These are phyloP conservation scores for Gasterosteus aculeatus DNA, from an alignment of 2,113 vertebrate genomes.

Conservation along the genomic window DNA sequence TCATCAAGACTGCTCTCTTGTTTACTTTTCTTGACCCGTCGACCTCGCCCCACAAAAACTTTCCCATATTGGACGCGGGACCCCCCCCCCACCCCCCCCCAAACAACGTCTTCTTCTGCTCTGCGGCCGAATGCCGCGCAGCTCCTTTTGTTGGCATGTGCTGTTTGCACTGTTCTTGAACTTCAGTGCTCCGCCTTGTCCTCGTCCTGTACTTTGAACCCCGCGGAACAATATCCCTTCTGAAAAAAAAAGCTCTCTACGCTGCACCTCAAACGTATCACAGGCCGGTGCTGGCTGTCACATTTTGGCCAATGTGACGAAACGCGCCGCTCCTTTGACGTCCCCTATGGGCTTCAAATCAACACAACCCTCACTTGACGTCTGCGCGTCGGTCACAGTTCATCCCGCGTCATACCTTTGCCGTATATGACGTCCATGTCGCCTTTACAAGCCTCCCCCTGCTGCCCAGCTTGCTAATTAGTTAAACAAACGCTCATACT, in stretches of 20 bases:
- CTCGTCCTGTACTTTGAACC: slow-evolving; percentile 86
- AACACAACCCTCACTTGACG: neutral
- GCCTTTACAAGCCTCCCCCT: slow-evolving; percentile 84
- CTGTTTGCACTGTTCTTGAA: slow-evolving; percentile 99
- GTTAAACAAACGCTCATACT: slow-evolving; percentile 96
- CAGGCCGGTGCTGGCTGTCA: neutral
- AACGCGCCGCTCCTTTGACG: neutral
- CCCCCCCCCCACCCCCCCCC: neutral
- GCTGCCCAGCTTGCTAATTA: slow-evolving; percentile 96
- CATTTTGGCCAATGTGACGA: neutral
- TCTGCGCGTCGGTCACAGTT: slow-evolving; percentile 7
- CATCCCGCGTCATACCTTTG: slow-evolving; percentile 37
- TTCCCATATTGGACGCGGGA: slow-evolving; percentile 93
- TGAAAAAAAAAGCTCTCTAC: slow-evolving; percentile 31
- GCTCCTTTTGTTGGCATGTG: slow-evolving; percentile 82
- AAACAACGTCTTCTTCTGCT: slow-evolving; percentile 54
- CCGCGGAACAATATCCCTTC: slow-evolving; percentile 67
- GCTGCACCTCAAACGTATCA: neutral
- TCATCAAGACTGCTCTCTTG: slow-evolving; percentile 93
- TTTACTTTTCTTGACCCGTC: slow-evolving; percentile 97
- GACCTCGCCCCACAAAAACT: slow-evolving; percentile 88
- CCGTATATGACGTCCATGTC: slow-evolving; percentile 76
- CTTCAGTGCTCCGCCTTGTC: slow-evolving; percentile 91
- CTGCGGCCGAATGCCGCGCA: slow-evolving; percentile 63
- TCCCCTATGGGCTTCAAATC: neutral